Evolutionary conservation across 1,140 invertebrate genomes (phyloP).

Genomic region (Achatina immaculata): DNA sequence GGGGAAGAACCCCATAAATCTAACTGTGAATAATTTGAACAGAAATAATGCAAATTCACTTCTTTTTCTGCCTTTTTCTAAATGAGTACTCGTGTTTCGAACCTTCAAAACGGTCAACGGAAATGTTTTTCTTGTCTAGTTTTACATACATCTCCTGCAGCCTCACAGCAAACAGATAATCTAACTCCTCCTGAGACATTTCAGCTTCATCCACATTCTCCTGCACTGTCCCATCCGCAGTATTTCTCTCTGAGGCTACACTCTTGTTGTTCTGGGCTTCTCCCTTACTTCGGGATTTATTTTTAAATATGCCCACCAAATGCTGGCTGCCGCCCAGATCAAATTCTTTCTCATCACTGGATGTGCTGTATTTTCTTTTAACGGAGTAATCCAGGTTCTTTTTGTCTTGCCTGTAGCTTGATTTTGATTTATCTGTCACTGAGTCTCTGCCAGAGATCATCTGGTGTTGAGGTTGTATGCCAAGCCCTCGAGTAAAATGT

Average conservation of each 20-base stretch:
- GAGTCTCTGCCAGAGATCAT: too few species aligned
- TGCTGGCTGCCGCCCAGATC: not conserved
- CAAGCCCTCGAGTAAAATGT: too few species aligned
- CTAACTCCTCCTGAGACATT: constrained; percentile 17
- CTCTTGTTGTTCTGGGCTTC: not conserved
- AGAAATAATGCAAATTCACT: too few species aligned
- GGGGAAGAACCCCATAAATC: too few species aligned
- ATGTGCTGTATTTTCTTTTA: not conserved
- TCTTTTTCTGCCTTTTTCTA: constrained; percentile 4
- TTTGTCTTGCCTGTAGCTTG: not conserved
- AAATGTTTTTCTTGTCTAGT: constrained; percentile 19
- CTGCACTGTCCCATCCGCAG: not conserved
- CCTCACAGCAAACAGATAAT: constrained; percentile 7
- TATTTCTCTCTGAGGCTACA: not conserved
- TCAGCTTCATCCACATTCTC: not conserved
- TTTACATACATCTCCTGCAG: constrained; percentile 6
- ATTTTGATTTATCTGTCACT: not conserved
- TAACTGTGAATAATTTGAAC: too few species aligned
- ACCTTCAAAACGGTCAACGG: constrained; percentile 22
- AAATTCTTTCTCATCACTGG: not conserved
- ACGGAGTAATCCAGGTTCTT: not conserved
- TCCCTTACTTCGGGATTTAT: not conserved
- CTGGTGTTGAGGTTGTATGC: too few species aligned
- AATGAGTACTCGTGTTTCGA: constrained; percentile 15
- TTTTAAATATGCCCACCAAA: not conserved